Conservation (phyloP, 2,113 vertebrate genomes). For the Mionectes macconnelli region DNA sequence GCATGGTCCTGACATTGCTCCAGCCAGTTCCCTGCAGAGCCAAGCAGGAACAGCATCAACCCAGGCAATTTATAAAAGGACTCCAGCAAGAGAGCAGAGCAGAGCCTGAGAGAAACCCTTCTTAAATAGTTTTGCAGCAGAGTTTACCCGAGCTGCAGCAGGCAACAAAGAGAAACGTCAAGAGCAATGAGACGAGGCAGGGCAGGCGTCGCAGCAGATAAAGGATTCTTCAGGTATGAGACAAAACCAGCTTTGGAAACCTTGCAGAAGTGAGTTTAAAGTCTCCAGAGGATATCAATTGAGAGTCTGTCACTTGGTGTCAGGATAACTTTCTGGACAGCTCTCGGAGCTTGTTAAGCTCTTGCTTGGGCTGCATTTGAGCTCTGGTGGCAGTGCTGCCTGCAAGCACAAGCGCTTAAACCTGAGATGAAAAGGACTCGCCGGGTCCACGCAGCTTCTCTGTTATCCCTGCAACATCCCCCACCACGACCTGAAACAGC, state of each 20-base stretch:
- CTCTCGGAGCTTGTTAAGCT: constrained; percentile 66
- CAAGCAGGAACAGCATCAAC: background rate
- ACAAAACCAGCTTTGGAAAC: constrained; percentile 64
- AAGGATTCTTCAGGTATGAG: constrained; percentile 58
- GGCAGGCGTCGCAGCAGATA: constrained; percentile 46
- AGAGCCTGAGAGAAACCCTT: background rate
- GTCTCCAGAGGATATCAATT: constrained; percentile 68
- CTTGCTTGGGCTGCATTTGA: constrained; percentile 22
- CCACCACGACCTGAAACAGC: accelerated
- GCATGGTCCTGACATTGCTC: accelerated
- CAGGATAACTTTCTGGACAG: constrained; percentile 69
- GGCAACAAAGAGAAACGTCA: constrained; percentile 64
- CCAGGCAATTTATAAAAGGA: background rate
- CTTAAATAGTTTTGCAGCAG: background rate
- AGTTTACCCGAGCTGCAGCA: constrained; percentile 29
- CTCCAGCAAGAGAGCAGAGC: background rate
- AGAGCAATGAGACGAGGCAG: constrained; percentile 38
- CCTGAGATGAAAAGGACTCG: background rate
- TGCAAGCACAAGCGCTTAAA: background rate
- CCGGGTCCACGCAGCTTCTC: background rate
- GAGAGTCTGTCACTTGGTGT: constrained; percentile 71
- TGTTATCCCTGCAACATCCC: background rate
- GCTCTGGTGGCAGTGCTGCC: constrained; percentile 11
- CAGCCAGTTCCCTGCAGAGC: background rate
- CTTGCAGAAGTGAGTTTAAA: constrained; percentile 58